These are phyloP conservation scores for Agrypnia vestita DNA, from an alignment of 1,140 invertebrate genomes.

Conservation along the genomic window DNA sequence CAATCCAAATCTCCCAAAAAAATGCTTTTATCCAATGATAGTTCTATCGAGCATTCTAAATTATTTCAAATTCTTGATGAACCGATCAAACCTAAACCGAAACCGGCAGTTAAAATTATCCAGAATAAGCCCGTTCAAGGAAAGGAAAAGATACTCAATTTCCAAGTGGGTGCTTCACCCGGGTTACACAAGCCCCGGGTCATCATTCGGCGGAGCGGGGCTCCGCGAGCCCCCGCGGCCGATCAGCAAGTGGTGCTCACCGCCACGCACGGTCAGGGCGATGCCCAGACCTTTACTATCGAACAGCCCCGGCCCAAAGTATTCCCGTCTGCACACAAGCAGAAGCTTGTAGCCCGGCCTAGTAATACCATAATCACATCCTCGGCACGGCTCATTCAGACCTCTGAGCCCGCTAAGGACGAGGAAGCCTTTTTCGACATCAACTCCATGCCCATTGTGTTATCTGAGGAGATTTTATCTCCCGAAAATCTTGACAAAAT, in stretches of 20 bases:
- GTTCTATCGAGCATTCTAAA: slow-evolving; percentile 65
- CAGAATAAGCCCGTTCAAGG: slow-evolving; percentile 65
- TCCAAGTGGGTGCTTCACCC: slow-evolving; percentile 64
- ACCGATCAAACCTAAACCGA: slow-evolving; percentile 64
- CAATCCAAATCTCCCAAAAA: slow-evolving; percentile 12
- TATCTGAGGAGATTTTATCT: slow-evolving; percentile 78
- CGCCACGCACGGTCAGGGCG: too few species aligned
- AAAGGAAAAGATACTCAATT: slow-evolving; percentile 71
- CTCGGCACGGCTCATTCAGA: slow-evolving; percentile 44
- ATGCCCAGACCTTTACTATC: too few species aligned
- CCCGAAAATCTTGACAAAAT: slow-evolving; percentile 41
- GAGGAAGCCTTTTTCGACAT: slow-evolving; percentile 80
- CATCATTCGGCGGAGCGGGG: slow-evolving; percentile 67
- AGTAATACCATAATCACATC: slow-evolving; percentile 36
- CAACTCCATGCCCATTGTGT: slow-evolving; percentile 82
- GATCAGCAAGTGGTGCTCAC: too few species aligned
- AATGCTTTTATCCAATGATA: slow-evolving; percentile 51
- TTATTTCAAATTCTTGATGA: slow-evolving; percentile 71
- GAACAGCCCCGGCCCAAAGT: too few species aligned
- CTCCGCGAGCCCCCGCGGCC: slow-evolving; percentile 61
- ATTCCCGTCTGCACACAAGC: too few species aligned
- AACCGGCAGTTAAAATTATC: slow-evolving; percentile 63
- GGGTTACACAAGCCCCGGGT: slow-evolving; percentile 67
- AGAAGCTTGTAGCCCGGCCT: too few species aligned
- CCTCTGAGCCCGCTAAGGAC: slow-evolving; percentile 62